Evolutionary conservation across 2,888 invertebrate species (phyloP).

Genomic region (Pogonocherus hispidulus): DNA sequence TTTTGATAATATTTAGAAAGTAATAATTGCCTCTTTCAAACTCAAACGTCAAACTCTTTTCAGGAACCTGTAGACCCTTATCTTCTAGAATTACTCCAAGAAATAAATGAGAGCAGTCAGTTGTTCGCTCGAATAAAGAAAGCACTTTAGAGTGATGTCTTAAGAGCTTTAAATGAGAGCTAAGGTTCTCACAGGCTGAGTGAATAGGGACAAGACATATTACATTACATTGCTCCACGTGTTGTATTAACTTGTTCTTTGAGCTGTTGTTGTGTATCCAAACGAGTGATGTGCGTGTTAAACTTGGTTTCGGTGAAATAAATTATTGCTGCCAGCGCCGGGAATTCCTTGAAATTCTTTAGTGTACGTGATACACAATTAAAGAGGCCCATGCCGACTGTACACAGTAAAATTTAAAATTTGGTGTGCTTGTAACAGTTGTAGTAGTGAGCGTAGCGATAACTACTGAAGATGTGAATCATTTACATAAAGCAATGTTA

Average conservation of each 20-base stretch:
- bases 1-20: too few species aligned
- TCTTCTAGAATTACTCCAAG: not conserved
- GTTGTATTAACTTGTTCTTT: slow-evolving; percentile 18
- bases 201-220: not conserved
- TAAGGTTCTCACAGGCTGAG: slow-evolving; percentile 14
- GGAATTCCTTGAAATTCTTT: slow-evolving; percentile 25
- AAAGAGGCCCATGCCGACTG: not conserved
- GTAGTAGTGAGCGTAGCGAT: too few species aligned
- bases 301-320: slow-evolving; percentile 23
- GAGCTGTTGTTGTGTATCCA: not conserved
- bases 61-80: not conserved
- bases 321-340: slow-evolving; percentile 21
- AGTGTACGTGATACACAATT: slow-evolving; percentile 25
- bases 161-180: not conserved
- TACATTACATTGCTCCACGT: slow-evolving; percentile 14
- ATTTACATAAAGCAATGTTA: too few species aligned
- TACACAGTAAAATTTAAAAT: too few species aligned
- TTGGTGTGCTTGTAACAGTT: not conserved
- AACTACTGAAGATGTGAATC: too few species aligned
- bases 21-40: too few species aligned
- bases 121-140: not conserved
- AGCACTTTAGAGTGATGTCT: not conserved
- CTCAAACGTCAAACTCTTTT: too few species aligned
- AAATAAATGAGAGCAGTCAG: not conserved
- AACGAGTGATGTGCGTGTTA: slow-evolving; percentile 29